Conservation (phyloP, 2,113 vertebrate genomes). For the Thalassoma bifasciatum region DNA sequence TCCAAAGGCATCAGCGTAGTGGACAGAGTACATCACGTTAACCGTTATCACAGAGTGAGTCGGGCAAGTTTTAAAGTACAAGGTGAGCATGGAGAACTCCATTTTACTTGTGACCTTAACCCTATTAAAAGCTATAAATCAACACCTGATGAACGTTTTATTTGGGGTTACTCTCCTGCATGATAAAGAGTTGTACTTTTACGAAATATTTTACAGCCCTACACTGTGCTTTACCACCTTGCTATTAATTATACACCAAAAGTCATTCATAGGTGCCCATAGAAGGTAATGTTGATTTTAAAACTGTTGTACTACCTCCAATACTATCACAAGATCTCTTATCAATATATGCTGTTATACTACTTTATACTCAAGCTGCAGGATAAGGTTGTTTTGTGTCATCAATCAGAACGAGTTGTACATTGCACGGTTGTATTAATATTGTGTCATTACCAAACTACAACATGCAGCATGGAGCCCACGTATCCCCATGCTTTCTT, state of each 20-base stretch:
- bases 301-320: too few relatives aligned
- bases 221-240: neutral
- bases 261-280: neutral
- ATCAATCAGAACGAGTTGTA: neutral
- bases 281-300: neutral
- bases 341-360: too few relatives aligned
- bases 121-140: neutral
- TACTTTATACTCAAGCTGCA: too few relatives aligned
- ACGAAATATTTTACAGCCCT: neutral
- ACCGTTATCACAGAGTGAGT: constrained; percentile 15
- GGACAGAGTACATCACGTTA: constrained; percentile 33
- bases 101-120: too few relatives aligned
- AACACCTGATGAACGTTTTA: neutral
- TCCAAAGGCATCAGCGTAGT: constrained; percentile 3
- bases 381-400: too few relatives aligned
- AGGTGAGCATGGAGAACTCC: neutral
- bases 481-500: neutral
- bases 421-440: neutral
- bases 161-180: neutral
- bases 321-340: too few relatives aligned
- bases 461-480: neutral
- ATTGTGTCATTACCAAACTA: neutral
- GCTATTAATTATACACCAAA: neutral
- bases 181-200: neutral
- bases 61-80: neutral